These are phyloP conservation scores for Sterrhoptilus dennistouni DNA, from an alignment of 2,113 vertebrate genomes.

Conservation along the genomic window DNA sequence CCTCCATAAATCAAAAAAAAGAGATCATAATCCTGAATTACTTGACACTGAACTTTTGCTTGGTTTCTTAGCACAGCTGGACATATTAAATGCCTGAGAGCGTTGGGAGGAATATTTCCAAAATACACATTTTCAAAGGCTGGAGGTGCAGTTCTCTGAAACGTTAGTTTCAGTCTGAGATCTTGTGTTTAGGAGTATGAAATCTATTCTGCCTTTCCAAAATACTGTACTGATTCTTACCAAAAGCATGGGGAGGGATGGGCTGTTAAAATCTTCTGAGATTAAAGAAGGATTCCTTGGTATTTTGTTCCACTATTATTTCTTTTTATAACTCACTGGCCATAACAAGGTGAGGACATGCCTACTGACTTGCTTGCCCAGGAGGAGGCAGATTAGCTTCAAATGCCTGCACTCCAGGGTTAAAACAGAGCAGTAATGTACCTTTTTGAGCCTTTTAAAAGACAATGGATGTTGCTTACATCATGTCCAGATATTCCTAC, in stretches of 20 bases:
- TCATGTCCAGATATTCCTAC: not conserved
- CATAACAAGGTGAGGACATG: not conserved
- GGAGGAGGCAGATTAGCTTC: not conserved
- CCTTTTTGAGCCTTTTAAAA: not conserved
- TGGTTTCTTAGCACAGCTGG: constrained; percentile 16
- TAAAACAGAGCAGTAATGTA: not conserved
- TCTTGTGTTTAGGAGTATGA: not conserved
- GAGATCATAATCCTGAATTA: constrained; percentile 23
- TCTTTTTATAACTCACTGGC: not conserved
- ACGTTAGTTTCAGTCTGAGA: not conserved
- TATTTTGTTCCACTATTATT: not conserved
- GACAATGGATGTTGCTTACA: not conserved
- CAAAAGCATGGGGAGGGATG: not conserved
- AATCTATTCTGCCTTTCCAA: not conserved
- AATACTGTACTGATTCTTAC: not conserved
- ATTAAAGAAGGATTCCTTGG: not conserved
- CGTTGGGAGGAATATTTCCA: constrained; percentile 10
- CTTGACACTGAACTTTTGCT: constrained; percentile 23
- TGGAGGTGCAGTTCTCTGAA: not conserved
- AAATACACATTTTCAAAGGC: constrained; percentile 7
- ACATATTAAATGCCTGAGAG: not conserved
- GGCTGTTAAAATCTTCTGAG: not conserved
- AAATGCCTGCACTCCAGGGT: not conserved
- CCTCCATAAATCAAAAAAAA: constrained; percentile 40
- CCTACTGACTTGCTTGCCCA: not conserved